Conservation (phyloP, 92 coral and sea anemone species). For the Porites evermanni region DNA sequence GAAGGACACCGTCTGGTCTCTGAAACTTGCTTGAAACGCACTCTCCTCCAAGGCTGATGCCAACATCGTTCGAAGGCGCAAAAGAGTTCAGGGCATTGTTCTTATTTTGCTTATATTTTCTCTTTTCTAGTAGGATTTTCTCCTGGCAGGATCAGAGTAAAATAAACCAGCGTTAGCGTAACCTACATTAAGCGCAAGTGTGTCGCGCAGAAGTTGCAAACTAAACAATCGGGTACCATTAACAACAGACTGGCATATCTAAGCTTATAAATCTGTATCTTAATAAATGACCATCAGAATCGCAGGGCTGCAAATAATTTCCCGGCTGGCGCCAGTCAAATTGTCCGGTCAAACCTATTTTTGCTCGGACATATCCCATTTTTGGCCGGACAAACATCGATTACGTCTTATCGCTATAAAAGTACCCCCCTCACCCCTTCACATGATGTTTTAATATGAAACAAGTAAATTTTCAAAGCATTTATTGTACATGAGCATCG, state of each 20-base stretch:
- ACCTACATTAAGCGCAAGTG: slow-evolving; percentile 59
- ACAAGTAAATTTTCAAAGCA: too few species aligned
- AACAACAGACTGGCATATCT: slow-evolving; percentile 37
- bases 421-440: too few species aligned
- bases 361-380: too few species aligned
- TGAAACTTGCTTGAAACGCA: slow-evolving; percentile 58
- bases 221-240: slow-evolving; percentile 67
- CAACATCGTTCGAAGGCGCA: slow-evolving; percentile 52
- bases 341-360: too few species aligned
- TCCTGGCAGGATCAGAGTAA: slow-evolving; percentile 82
- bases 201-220: slow-evolving; percentile 60
- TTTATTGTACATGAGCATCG: too few species aligned
- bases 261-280: not conserved
- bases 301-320: too few species aligned
- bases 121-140: slow-evolving; percentile 79
- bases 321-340: too few species aligned
- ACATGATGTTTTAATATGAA: too few species aligned
- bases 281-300: slow-evolving; percentile 6
- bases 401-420: too few species aligned
- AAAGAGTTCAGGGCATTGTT: slow-evolving; percentile 67
- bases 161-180: slow-evolving; percentile 65
- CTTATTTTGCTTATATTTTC: slow-evolving; percentile 84
- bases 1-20: slow-evolving; percentile 66
- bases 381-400: too few species aligned
- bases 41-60: slow-evolving; percentile 49